Conservation (phyloP, 2,797 vertebrate species). For the Phrynocephalus forsythii region DNA sequence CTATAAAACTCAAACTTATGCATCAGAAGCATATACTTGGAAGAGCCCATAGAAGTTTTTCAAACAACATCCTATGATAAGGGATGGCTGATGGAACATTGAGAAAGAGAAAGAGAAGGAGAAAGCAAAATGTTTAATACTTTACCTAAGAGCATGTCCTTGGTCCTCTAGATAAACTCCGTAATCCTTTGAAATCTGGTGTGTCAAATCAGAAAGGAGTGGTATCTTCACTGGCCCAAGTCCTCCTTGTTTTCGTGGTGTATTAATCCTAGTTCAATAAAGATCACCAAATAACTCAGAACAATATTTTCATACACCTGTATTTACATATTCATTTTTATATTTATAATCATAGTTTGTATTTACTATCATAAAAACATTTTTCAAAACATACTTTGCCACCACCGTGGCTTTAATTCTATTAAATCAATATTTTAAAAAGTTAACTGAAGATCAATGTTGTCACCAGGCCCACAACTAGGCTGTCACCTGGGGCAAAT, state of each 20-base stretch:
- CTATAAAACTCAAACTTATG: no score
- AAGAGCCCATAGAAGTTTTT: not conserved
- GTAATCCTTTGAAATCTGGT: slow-evolving; percentile 97
- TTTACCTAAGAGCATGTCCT: slow-evolving; percentile 93
- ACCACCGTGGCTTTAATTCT: not conserved
- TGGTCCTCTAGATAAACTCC: slow-evolving; percentile 96
- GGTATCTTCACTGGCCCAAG: slow-evolving; percentile 94
- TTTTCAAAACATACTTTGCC: not conserved
- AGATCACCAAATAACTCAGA: slow-evolving; percentile 24
- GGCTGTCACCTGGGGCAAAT: no score
- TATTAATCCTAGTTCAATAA: slow-evolving; percentile 90
- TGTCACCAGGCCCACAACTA: no score
- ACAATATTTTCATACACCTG: slow-evolving; percentile 1
- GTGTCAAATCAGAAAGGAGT: slow-evolving; percentile 93
- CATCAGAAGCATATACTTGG: no score
- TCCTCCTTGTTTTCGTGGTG: slow-evolving; percentile 93
- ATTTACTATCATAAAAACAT: not conserved
- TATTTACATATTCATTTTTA: not conserved
- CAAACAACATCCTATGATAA: not conserved
- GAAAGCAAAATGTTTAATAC: not conserved
- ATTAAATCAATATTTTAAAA: not conserved
- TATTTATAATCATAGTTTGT: not conserved
- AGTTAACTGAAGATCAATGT: not conserved
- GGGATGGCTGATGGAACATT: not conserved
- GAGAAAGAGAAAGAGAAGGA: not conserved